Base-by-base conservation (phyloP, 92 coral and sea anemone genomes). In the Blastomussa wellsi region DNA sequence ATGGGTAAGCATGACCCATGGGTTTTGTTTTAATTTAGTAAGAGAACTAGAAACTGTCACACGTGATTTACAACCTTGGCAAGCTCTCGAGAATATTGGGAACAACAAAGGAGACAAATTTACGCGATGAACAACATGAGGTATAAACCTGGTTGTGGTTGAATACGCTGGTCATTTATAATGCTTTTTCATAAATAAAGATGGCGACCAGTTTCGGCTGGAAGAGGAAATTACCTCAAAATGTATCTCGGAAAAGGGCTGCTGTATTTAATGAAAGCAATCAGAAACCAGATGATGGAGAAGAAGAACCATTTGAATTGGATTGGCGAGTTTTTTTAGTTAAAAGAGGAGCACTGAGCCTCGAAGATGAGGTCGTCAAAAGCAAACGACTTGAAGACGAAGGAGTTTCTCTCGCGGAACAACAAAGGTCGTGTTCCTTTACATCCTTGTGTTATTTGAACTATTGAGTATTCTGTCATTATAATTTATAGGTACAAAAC, bases 201-300 rank as follows among this genome's bases (percentile, higher is more conserved):
- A 93, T 93, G 97, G 97, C 97, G 92, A 90, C 95, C 42, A 69
- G 80, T 36, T 93, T 93, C 79, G 91, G 93, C 35, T 93, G 97
- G 97, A 93, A 91, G 79, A 86, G 92, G 80, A 93, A 91, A 85
- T 80, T 83, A 5, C 81, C 95, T 16, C 90, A 89, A 53, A 76
- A 88, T 82, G 32, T 91, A 83, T 49, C 88, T 53, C 80, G 90
- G 13, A 91, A 93, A 91, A 80, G 95, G 82, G 86, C 91, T 55
- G 84, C 93, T 28, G 90, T 89, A 17, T 93, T 93, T 65, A 81
- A 84, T 76, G 97, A 93, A 32, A 84, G 72, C 70, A 93, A 93
- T 22, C 91, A 89, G 24, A 72, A 76, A 53, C 88, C 82, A 7
- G 81, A 88, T 14, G 79, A 75, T 32, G 70, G 77, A 14, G 51